Evolutionary conservation across 2,888 invertebrate genomes (phyloP), one percentile per base, ranked within the genome.

Genomic region (Chesias legatella): DNA sequence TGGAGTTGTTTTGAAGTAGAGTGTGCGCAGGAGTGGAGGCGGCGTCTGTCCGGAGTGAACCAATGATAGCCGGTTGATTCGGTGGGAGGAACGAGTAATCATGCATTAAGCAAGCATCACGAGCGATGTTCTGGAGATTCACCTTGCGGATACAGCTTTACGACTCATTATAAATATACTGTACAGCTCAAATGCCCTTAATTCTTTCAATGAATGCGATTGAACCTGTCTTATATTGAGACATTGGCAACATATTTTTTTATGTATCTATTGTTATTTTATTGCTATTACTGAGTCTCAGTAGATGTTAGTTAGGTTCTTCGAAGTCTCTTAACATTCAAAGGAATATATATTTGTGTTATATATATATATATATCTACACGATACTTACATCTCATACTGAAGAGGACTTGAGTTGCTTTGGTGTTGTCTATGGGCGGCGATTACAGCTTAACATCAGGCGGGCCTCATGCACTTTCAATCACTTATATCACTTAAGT

Each of bases 1-100:
- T 83, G 81, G 84, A 85, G 84, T 81, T 79, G 81, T 83, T 81
- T 78, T 76, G 75, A 79, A 79, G 75, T 68, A 71, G 77, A 79
- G 71, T 77, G 69, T 80, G 82, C 75, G 78, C 81, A 76, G 70
- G 74, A 82, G 79, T 74, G 82, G 76, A 84, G 86, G 86, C 84
- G 86, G 83, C 67, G 81, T 68, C 79, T 61, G 63, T 51, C 51
- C 57, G 51, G 59, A 57, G 67, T 64, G 74, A 72, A 71, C 86
- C 86, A 85, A 86, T 85, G 72, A 74, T 75, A 77, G 77, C 71
- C 61, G 71, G 62, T 58, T 63, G 56, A 43, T 55, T 53, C 63
- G 63, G 82, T 85, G 85, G 85, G 86, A 78, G 86, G 86, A 80
- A 66, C 82, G 72, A 67, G 76, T 73, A 79, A 79, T 79, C 79